Percentiles rank a stretch among this genome's conserved stretches.
Conservation (phyloP, 2,113 vertebrate genomes). For the Calidris pygmaea region DNA sequence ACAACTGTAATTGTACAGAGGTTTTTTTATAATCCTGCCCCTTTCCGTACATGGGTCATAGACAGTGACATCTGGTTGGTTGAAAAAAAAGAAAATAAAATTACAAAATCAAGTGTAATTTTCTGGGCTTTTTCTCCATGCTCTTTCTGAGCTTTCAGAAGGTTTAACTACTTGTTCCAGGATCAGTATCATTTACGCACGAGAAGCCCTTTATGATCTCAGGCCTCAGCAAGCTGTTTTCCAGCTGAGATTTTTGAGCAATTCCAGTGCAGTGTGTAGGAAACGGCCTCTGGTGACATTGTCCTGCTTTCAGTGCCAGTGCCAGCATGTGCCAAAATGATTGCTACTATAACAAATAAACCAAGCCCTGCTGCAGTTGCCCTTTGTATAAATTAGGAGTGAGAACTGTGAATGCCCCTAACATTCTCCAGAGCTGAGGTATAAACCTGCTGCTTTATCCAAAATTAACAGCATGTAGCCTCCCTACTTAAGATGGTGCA, state of each 20-base stretch:
- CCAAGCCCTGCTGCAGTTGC: background rate
- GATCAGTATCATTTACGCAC: background rate
- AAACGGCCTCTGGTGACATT: constrained; percentile 56
- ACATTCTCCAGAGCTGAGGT: background rate
- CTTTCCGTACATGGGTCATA: background rate
- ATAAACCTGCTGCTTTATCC: background rate
- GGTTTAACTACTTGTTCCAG: background rate
- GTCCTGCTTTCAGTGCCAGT: background rate
- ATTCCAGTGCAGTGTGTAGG: constrained; percentile 2
- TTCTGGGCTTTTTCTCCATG: background rate
- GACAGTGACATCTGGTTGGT: background rate
- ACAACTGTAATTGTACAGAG: background rate
- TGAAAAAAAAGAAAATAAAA: background rate
- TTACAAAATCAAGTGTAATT: background rate
- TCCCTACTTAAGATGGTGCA: background rate
- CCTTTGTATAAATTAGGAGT: background rate
- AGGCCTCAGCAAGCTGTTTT: background rate
- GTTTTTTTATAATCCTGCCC: too few relatives aligned
- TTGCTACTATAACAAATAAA: background rate
- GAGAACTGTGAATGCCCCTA: background rate
- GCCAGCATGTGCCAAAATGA: background rate
- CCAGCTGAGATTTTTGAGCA: constrained; percentile 48
- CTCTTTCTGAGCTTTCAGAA: background rate
- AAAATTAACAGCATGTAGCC: background rate
- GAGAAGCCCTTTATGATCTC: background rate